Evolutionary conservation across 2,113 vertebrate genomes (phyloP).

Genomic region (Chaenogobius annularis): DNA sequence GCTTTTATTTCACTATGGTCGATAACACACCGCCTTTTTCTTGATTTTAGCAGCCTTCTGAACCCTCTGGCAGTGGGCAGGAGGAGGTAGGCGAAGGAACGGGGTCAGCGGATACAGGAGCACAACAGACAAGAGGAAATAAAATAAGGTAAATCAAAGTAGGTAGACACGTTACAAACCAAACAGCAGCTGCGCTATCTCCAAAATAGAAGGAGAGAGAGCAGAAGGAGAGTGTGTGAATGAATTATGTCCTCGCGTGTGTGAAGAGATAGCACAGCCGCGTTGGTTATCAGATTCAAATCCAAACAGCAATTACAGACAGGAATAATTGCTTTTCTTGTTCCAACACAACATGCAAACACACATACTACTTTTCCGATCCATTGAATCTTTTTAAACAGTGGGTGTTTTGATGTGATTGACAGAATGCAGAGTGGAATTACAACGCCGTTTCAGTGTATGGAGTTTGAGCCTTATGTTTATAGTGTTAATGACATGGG

Average conservation of each 20-base stretch:
- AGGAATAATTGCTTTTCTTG: conserved; percentile 59
- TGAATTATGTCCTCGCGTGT: conserved; percentile 7
- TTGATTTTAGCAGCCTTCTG: conserved; percentile 99
- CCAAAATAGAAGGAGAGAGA: conserved; percentile 18
- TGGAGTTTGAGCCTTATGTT: background rate
- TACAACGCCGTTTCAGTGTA: background rate
- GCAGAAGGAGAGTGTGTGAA: background rate
- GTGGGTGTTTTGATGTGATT: background rate
- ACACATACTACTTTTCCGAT: conserved; percentile 29
- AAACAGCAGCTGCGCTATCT: conserved; percentile 53
- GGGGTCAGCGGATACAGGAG: conserved; percentile 71
- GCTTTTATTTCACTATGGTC: conserved; percentile 57
- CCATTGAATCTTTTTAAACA: conserved; percentile 6
- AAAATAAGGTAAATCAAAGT: conserved; percentile 68
- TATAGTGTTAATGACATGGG: background rate
- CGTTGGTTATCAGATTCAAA: conserved; percentile 62
- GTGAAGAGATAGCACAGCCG: conserved; percentile 44
- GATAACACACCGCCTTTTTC: conserved; percentile 99
- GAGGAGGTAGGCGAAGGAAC: conserved; percentile 62
- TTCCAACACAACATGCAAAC: conserved; percentile 56
- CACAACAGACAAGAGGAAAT: conserved; percentile 67
- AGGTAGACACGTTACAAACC: conserved; percentile 62
- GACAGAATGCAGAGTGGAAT: background rate
- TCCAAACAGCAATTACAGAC: conserved; percentile 71
- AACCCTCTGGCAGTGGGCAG: conserved; percentile 89